phyloP scores from a whole-genome alignment of 2,113 vertebrate species.

The Ivindomyrus marchei region DNA sequence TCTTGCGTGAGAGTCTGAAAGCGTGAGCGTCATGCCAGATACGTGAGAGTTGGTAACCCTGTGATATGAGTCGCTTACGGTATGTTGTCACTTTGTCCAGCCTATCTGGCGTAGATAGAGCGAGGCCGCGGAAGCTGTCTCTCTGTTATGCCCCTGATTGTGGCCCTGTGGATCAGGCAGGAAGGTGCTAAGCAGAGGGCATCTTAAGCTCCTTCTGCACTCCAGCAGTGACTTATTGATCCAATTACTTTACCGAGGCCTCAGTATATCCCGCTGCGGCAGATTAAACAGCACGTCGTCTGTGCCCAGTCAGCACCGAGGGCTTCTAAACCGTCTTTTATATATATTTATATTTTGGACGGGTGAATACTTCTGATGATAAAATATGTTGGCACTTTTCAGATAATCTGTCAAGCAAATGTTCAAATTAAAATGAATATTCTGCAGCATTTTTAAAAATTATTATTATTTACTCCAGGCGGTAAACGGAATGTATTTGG shows the following conservation, averaged over 20 bases:
- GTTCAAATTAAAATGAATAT: not conserved
- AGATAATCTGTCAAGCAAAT: not conserved
- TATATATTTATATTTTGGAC: not conserved
- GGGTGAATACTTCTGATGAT: not conserved
- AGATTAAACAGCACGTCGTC: not conserved
- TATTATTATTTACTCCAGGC: not conserved
- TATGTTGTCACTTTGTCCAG: not conserved
- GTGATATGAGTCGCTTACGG: not conserved
- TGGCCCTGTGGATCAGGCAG: not conserved
- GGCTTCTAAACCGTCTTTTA: not conserved
- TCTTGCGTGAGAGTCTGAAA: not conserved
- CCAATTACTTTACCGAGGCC: not conserved
- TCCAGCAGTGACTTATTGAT: conserved; percentile 11
- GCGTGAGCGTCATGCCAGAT: not conserved
- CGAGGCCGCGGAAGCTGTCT: not conserved
- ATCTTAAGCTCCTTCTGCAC: not conserved
- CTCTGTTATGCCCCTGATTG: too few relatives aligned
- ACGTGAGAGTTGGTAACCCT: not conserved
- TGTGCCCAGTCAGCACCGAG: not conserved
- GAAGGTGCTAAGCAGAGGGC: not conserved
- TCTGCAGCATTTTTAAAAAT: not conserved
- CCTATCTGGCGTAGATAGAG: not conserved
- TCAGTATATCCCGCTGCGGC: not conserved
- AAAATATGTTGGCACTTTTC: not conserved
- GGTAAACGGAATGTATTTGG: not conserved